These are phyloP conservation scores for Ascaphus truei DNA, from an alignment of 2,113 vertebrate genomes.

Conservation along the genomic window DNA sequence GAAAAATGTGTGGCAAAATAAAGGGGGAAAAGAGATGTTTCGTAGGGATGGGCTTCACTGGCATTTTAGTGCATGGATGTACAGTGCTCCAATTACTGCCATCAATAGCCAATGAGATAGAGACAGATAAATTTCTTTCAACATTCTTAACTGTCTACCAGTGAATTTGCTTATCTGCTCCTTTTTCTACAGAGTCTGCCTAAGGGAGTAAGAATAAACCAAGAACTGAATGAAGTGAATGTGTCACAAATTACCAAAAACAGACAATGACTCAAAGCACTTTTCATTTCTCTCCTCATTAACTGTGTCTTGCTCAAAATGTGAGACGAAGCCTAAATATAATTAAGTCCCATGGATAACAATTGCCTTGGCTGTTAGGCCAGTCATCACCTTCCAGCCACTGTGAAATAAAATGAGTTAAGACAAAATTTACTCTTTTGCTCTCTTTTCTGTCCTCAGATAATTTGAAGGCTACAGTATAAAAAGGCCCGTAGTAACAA, in stretches of 20 bases:
- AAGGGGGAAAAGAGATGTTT: conserved; percentile 70
- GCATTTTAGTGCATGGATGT: conserved; percentile 70
- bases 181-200: conserved; percentile 57
- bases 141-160: conserved; percentile 66
- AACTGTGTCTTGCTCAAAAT: conserved; percentile 73
- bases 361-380: conserved; percentile 69
- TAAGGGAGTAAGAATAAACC: conserved; percentile 61
- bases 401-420: conserved; percentile 72
- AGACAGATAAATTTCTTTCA: conserved; percentile 76
- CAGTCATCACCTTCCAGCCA: conserved; percentile 63
- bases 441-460: conserved; percentile 62
- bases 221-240: conserved; percentile 63
- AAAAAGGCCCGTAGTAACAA: conserved; percentile 64
- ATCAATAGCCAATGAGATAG: conserved; percentile 63
- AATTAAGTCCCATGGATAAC: conserved; percentile 72
- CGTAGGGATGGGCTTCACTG: conserved; percentile 66
- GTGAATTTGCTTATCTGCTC: conserved; percentile 66
- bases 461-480: conserved; percentile 69
- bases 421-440: conserved; percentile 72
- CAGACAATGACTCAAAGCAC: conserved; percentile 65
- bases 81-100: conserved; percentile 75
- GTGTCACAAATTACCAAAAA: conserved; percentile 75
- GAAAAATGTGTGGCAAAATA: conserved; percentile 74
- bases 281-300: conserved; percentile 79
- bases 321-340: conserved; percentile 63